Evolutionary conservation across 2,113 vertebrate genomes (phyloP).

Genomic region (Hiodon tergisus): DNA sequence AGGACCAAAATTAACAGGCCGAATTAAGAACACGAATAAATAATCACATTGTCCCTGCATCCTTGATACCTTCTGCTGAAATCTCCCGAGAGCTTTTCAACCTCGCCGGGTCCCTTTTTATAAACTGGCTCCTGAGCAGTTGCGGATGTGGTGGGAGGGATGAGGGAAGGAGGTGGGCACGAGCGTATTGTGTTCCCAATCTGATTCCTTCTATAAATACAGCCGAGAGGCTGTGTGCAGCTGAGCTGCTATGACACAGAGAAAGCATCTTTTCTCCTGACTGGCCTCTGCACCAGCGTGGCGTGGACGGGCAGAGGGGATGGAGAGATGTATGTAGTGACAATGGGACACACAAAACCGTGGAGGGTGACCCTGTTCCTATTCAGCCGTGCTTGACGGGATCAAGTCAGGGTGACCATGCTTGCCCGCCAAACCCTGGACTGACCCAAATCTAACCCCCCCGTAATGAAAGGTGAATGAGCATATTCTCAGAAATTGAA

Average conservation of each 20-base stretch:
- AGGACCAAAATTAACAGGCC: conserved; percentile 36
- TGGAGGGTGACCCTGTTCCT: not conserved
- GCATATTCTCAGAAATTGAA: too few relatives aligned
- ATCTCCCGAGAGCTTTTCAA: conserved; percentile 31
- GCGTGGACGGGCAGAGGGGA: not conserved
- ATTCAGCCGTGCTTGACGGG: too few relatives aligned
- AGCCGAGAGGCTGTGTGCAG: conserved; percentile 40
- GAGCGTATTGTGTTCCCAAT: conserved; percentile 55
- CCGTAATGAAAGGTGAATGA: too few relatives aligned
- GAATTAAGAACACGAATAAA: conserved; percentile 31
- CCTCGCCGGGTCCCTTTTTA: conserved; percentile 34
- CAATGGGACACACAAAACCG: not conserved
- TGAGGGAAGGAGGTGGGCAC: conserved; percentile 40
- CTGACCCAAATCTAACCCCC: not conserved
- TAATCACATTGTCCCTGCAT: conserved; percentile 27
- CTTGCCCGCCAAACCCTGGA: not conserved
- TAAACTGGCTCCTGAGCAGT: conserved; percentile 26
- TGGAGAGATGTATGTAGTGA: not conserved
- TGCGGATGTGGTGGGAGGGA: conserved; percentile 33
- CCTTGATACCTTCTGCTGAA: not conserved
- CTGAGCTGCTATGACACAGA: conserved; percentile 35
- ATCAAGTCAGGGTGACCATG: too few relatives aligned
- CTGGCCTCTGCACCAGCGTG: not conserved
- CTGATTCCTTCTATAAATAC: conserved; percentile 56
- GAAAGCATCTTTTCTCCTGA: conserved; percentile 12